Base-by-base conservation (phyloP, 2,797 vertebrate species). In the Scleropages formosus region DNA sequence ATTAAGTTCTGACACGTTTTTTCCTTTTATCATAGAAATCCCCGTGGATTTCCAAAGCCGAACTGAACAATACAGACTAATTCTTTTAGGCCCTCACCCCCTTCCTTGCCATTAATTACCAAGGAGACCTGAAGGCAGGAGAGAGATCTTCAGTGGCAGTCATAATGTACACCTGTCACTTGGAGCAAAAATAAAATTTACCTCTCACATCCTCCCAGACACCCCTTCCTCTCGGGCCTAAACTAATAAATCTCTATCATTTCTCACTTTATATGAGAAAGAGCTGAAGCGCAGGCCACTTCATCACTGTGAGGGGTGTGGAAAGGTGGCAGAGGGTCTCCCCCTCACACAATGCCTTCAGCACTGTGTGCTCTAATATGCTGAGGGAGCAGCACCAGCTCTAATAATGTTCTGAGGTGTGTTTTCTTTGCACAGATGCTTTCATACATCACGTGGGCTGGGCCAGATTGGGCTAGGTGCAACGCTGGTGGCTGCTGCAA, bases 331-430 rank as follows among this genome's bases (percentile, higher is more conserved):
- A 87, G 90, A 87, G 77, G 87, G 83, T 87, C 82, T 85, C 84
- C 82, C 82, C 20, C 71, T 18, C 53, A 58, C 53, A 72, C 88
- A 86, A 85, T 81, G 90, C 91, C 92, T 86, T 91, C 88, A 91
- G 90, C 89, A 78, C 83, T 88, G 82, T 84, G 81, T 78, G 82
- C 90, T 89, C 89, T 91, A 90, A 92, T 92, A 90, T 85, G 78
- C 86, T 86, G 86, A 87, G 87, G 88, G 90, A 90, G 90, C 89
- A 89, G 87, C 81, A 87, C 91, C 89, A 89, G 87, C 81, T 87
- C 91, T 92, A 89, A 91, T 92, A 92, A 92, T 92, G 92, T 92
- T 93, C 89, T 87, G 82, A 82, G 89, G 91, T 89, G 87, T 93
- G 91, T 93, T 93, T 93, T 91, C 86, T 91, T 91, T 87, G 90